These are phyloP conservation scores for Glandiceps talaboti DNA, from an alignment of 53 echinoderm and acorn worm genomes.

Conservation along the genomic window DNA sequence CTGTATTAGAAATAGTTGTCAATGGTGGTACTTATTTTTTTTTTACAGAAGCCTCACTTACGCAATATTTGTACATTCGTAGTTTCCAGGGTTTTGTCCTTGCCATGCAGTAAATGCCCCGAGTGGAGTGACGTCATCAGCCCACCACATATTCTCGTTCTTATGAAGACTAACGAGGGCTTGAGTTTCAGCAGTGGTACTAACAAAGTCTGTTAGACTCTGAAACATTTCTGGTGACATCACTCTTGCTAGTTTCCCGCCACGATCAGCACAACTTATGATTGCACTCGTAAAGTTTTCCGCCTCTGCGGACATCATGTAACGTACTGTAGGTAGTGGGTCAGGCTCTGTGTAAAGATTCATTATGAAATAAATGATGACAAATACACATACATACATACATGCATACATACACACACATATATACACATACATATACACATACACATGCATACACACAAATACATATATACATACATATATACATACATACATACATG, in stretches of 20 bases:
- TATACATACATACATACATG: too few relatives aligned
- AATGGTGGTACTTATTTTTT: too few relatives aligned
- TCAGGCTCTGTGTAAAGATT: slow-evolving; percentile 1
- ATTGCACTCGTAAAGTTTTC: not conserved
- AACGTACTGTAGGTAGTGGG: not conserved
- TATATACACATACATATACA: too few relatives aligned
- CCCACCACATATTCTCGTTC: not conserved
- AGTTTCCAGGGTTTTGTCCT: not conserved
- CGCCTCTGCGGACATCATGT: not conserved
- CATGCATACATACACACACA: too few relatives aligned
- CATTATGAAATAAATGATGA: too few relatives aligned
- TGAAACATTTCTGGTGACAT: not conserved
- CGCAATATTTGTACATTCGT: not conserved
- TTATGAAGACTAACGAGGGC: not conserved
- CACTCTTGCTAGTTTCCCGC: not conserved
- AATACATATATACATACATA: too few relatives aligned
- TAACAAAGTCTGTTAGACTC: not conserved
- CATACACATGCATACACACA: too few relatives aligned
- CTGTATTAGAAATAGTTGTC: too few relatives aligned
- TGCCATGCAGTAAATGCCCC: not conserved
- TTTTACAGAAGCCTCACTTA: not conserved
- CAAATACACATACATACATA: too few relatives aligned
- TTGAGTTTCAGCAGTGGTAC: not conserved
- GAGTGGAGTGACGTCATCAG: not conserved
- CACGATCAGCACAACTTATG: not conserved